A percentile compares a stretch with the other conserved stretches of the same genome.
Evolutionary conservation across 2,797 vertebrate genomes (phyloP).

Genomic region (Labeo calbasu): DNA sequence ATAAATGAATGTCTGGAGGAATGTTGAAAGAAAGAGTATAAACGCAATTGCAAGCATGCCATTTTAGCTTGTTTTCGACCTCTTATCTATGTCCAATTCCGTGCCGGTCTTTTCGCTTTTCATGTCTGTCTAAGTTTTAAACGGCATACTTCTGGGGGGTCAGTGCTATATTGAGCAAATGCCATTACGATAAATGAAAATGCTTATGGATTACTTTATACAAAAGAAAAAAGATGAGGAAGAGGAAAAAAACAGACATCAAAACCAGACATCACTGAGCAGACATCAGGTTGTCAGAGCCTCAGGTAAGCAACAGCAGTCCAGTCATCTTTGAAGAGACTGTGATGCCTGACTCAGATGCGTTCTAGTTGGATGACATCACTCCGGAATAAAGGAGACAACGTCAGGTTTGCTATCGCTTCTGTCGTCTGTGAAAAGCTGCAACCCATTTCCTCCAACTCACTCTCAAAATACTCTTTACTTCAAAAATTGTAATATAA

Average conservation of each 20-base stretch:
- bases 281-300: neutral
- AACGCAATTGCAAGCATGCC: too few species aligned
- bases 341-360: neutral
- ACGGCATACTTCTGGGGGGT: neutral
- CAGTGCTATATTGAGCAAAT: neutral
- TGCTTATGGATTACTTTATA: neutral
- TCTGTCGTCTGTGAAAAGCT: constrained; percentile 10
- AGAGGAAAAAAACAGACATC: neutral
- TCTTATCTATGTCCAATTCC: too few species aligned
- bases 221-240: neutral
- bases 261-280: neutral
- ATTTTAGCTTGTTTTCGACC: too few species aligned
- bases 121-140: neutral
- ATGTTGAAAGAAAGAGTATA: too few species aligned
- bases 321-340: neutral
- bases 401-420: neutral
- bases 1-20: too few species aligned
- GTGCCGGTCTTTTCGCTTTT: too few species aligned
- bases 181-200: neutral
- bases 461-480: neutral
- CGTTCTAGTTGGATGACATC: neutral
- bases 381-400: neutral
- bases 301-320: neutral
- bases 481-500: neutral
- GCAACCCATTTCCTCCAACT: constrained; percentile 25